These are phyloP conservation scores for Engystomops pustulosus DNA, from an alignment of 2,113 vertebrate species.

Conservation along the genomic window DNA sequence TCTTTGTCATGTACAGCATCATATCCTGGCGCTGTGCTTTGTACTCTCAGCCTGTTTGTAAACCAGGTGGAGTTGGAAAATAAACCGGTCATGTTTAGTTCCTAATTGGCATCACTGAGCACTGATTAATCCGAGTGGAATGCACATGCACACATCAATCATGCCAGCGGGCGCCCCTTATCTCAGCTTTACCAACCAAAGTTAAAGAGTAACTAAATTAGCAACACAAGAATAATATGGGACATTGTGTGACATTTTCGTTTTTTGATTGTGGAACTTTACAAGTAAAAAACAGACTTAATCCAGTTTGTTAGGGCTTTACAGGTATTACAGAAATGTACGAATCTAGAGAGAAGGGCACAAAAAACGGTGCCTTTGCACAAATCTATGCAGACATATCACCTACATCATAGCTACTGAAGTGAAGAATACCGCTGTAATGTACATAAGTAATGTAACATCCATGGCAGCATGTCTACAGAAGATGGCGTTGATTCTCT, in stretches of 20 bases:
- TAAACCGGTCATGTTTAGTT: neutral
- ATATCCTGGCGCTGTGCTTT: slow-evolving; percentile 21
- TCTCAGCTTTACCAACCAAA: neutral
- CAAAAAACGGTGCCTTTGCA: too few relatives aligned
- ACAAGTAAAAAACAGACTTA: neutral
- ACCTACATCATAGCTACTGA: too few relatives aligned
- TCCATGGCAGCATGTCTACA: too few relatives aligned
- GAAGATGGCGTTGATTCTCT: too few relatives aligned
- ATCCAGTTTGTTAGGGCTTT: too few relatives aligned
- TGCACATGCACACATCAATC: neutral
- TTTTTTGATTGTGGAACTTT: too few relatives aligned
- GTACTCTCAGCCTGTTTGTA: slow-evolving; percentile 3
- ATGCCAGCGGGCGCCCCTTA: neutral
- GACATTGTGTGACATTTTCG: neutral
- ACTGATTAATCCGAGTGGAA: slow-evolving; percentile 39
- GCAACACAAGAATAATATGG: neutral
- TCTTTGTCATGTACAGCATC: neutral
- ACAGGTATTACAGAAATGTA: too few relatives aligned
- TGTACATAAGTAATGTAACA: too few relatives aligned
- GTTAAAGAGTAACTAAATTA: slow-evolving; percentile 33
- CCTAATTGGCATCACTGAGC: slow-evolving; percentile 24
- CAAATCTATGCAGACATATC: too few relatives aligned
- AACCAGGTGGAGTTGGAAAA: slow-evolving; percentile 38
- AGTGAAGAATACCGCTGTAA: too few relatives aligned
- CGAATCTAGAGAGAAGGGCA: too few relatives aligned